Base-by-base conservation (phyloP, 2,797 vertebrate species). In the Danio tinwini region DNA sequence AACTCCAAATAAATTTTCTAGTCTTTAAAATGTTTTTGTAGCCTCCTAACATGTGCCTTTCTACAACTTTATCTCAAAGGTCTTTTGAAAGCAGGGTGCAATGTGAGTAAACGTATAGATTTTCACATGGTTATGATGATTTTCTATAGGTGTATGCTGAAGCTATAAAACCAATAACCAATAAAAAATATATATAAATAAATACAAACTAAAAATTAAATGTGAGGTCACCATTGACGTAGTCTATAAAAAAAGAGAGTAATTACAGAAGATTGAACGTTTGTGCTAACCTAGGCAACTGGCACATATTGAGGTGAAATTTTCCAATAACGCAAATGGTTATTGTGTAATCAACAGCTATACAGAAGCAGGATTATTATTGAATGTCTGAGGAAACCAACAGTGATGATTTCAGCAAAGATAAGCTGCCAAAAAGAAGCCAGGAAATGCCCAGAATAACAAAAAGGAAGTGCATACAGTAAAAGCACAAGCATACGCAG, bases 361-460 rank as follows among this genome's bases (percentile, higher is more conserved):
- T 63, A 80, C 42, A 58, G 61, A 69, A 52, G 50, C 49, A 47
- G 68, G 12, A 13, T 49, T 37, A 64, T 61, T 29, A 79, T 2
- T 73, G 49, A 81, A 59, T 10, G 50, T 67, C 16, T 50, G 69
- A 50, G 13, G 39, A 64, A 80, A 64, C 59, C 11, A 80, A 81
- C 79, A 39, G 29, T 47, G 40, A 21, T 72, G 42, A 80, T 52
- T 42, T 72, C 50, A 74, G 63, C 56, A 81, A 37, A 68, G 63
- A 64, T 65, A 45, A 68, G 75, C 63, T 19, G 53, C 44, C 42
- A 16, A 49, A 65, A 68, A 68, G 21, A 47, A 76, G 47, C 80
- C 82, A 82, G 76, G 86, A 89, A 88, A 76, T 76, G 79, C 59
- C 64, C 78, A 71, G 82, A 90, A 89, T 82, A 88, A 87, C 72